Base-by-base conservation (phyloP, 2,797 vertebrate genomes). In the Eremophila alpestris region DNA sequence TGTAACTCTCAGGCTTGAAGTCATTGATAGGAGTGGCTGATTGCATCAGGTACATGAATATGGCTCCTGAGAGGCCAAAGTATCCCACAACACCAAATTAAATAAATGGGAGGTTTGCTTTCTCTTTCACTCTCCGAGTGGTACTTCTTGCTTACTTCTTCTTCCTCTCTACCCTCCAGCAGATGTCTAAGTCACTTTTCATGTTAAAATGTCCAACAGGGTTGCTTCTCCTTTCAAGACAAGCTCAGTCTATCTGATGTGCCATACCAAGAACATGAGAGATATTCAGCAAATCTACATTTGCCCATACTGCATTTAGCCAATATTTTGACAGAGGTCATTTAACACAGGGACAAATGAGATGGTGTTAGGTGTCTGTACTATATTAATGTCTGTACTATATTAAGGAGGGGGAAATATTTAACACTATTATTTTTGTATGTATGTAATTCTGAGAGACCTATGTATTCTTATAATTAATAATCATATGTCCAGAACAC, bases 401-500 rank as follows among this genome's bases (percentile, higher is more conserved):
- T 76, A 58, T 54, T 74, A 91, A 87, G 87, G 16, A 90, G 34
- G 54, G 18, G 24, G 29, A 83, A 94, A 84, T 49, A 93, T 83
- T 46, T 84, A 59, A 19, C 18, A 65, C 15, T 5, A 9, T 94
- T 96, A 82, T 92, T 91, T 68, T 89, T 97, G 34, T 51, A 65
- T 13, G 8, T 74, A 74, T 30, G 55, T 89, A 88, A 94, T 95
- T 95, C 78, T 94, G 83, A 95, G 69, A 96, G 79, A 89, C 82
- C 70, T 87, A 4, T 74, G 36, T 64, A 65, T 96, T 94, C 77
- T 94, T 46, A 88, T 85, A 96, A 93, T 95, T 93, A 97, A 51
- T 63, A 94, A 78, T 76, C 9, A 0, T 82, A 49, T 56, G 86
- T 67, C 78, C 94, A 96, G 76, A 96, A 92, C 75, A 90, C 41